phyloP scores from a whole-genome alignment of 2,113 vertebrate species.

The Podiceps cristatus region DNA sequence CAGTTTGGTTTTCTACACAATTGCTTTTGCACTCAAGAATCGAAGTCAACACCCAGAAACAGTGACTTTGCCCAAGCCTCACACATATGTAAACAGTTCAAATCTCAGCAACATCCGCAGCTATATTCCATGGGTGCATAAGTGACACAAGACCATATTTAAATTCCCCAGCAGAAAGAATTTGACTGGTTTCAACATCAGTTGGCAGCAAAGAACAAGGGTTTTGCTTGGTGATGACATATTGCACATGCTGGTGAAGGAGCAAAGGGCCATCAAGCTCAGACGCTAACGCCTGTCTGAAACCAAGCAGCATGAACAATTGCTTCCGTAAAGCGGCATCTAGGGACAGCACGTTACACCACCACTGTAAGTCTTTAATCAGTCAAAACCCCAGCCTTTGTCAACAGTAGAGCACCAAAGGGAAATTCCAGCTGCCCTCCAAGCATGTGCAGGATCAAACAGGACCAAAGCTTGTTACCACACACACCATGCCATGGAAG shows the following conservation, averaged over 20 bases:
- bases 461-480: neutral
- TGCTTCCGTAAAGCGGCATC: neutral
- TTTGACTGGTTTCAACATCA: rapidly evolving
- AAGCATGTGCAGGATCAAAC: rapidly evolving
- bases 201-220: neutral
- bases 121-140: rapidly evolving
- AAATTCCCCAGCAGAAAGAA: neutral
- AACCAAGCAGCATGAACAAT: too few relatives aligned
- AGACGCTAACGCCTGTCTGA: neutral
- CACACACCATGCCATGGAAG: neutral
- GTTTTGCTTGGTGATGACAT: neutral
- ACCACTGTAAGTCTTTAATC: neutral
- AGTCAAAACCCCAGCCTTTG: neutral
- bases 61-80: neutral
- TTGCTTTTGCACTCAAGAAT: neutral
- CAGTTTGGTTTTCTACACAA: neutral
- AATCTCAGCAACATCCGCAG: neutral
- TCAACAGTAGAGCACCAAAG: neutral
- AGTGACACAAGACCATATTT: neutral
- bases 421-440: neutral
- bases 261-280: neutral
- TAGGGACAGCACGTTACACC: neutral
- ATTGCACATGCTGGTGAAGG: neutral
- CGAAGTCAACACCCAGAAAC: neutral
- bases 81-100: neutral